These are phyloP conservation scores for Andrena minutula DNA, from an alignment of 2,888 invertebrate species.

Conservation along the genomic window DNA sequence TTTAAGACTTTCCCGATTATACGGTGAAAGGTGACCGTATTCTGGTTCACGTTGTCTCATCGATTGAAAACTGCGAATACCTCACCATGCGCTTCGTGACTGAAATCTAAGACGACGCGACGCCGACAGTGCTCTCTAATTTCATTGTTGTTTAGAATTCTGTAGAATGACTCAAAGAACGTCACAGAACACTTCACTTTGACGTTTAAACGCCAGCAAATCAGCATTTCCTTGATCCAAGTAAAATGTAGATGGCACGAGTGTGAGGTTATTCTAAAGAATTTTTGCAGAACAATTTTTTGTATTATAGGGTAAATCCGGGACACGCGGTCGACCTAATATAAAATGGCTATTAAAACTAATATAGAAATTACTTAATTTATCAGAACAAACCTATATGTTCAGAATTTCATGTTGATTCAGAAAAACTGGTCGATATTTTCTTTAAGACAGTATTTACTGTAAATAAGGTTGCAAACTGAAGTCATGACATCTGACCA, in stretches of 20 bases:
- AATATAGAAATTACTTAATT: no score
- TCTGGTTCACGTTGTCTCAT: slow-evolving; percentile 48
- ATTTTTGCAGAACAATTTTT: background rate
- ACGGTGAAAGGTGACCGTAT: slow-evolving; percentile 59
- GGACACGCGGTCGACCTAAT: no score
- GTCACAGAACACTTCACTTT: background rate
- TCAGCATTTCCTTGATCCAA: background rate
- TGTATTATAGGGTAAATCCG: no score
- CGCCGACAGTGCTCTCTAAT: slow-evolving; percentile 37
- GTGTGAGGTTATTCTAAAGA: background rate
- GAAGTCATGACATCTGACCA: no score
- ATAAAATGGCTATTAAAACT: no score
- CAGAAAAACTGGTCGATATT: no score
- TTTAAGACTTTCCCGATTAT: slow-evolving; percentile 54
- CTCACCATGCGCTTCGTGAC: slow-evolving; percentile 41
- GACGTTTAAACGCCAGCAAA: background rate
- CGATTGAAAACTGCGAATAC: slow-evolving; percentile 50
- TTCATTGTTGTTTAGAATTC: background rate
- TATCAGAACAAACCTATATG: no score
- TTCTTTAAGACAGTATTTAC: no score
- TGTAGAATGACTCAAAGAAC: background rate
- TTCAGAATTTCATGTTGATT: no score
- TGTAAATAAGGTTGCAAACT: no score
- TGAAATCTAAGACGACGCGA: slow-evolving; percentile 27
- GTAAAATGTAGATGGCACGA: background rate